These are phyloP conservation scores for Microhierax caerulescens DNA, from an alignment of 2,797 vertebrate genomes.

Conservation along the genomic window DNA sequence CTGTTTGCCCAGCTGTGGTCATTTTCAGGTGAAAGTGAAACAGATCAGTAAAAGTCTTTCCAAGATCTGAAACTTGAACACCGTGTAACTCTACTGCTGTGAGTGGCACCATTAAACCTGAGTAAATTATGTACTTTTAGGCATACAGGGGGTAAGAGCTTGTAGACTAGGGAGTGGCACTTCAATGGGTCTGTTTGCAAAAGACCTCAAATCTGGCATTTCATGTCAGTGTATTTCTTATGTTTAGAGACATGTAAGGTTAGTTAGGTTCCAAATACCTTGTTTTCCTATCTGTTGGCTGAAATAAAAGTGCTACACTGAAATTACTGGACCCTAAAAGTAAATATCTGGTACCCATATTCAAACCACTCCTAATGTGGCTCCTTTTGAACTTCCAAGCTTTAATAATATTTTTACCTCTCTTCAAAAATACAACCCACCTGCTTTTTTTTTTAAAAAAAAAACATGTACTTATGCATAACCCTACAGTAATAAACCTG, in stretches of 20 bases:
- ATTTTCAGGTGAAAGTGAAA: not conserved
- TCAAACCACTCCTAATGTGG: not conserved
- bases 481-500: not conserved
- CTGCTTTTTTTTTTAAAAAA: not conserved
- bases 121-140: not conserved
- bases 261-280: not conserved
- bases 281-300: not conserved
- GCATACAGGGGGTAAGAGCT: not conserved
- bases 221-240: not conserved
- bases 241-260: not conserved
- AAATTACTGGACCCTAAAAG: not conserved
- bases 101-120: not conserved
- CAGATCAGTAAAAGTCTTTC: not conserved
- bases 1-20: not conserved
- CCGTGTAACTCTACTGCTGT: not conserved
- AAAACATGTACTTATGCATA: not conserved
- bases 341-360: not conserved
- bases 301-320: not conserved
- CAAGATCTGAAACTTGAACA: not conserved
- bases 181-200: not conserved
- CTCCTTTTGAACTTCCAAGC: not conserved
- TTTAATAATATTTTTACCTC: not conserved
- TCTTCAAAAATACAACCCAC: not conserved
- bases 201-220: not conserved
- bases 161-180: not conserved